These are phyloP conservation scores for Pheucticus melanocephalus DNA, from an alignment of 2,113 vertebrate genomes.

Conservation along the genomic window DNA sequence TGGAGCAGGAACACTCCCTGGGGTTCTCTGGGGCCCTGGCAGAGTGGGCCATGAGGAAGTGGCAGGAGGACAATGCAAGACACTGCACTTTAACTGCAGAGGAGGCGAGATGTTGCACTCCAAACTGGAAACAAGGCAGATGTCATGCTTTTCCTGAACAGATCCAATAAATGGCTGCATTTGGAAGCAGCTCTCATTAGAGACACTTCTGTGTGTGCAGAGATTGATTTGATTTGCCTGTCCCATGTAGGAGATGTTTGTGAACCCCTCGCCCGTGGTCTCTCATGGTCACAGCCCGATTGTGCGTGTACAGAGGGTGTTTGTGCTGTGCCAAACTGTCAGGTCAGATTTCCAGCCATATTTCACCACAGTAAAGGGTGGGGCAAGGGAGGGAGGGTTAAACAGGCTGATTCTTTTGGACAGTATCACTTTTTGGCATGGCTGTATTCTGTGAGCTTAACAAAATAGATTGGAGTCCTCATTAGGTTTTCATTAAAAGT, in stretches of 20 bases:
- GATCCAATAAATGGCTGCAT: background rate
- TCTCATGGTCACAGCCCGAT: background rate
- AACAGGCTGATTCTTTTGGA: conserved; percentile 33
- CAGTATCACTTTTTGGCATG: conserved; percentile 73
- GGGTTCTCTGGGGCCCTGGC: background rate
- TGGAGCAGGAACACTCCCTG: background rate
- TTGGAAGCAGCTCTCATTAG: background rate
- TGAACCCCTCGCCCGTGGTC: background rate
- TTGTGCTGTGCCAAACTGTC: background rate
- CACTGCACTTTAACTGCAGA: background rate
- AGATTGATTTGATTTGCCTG: background rate
- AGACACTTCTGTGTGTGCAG: background rate
- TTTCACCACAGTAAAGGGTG: conserved; percentile 76
- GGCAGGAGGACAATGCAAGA: background rate
- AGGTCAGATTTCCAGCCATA: background rate
- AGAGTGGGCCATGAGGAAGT: background rate
- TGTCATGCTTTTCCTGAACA: background rate
- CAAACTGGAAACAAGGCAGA: background rate
- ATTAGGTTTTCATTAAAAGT: conserved; percentile 37
- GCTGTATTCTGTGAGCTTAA: background rate
- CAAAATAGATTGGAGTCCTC: background rate
- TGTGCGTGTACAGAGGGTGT: background rate
- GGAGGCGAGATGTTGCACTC: background rate
- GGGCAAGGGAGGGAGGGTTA: background rate
- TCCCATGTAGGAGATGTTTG: background rate